Base-by-base conservation (phyloP, 2,888 invertebrate species). In the Beris chalybata region DNA sequence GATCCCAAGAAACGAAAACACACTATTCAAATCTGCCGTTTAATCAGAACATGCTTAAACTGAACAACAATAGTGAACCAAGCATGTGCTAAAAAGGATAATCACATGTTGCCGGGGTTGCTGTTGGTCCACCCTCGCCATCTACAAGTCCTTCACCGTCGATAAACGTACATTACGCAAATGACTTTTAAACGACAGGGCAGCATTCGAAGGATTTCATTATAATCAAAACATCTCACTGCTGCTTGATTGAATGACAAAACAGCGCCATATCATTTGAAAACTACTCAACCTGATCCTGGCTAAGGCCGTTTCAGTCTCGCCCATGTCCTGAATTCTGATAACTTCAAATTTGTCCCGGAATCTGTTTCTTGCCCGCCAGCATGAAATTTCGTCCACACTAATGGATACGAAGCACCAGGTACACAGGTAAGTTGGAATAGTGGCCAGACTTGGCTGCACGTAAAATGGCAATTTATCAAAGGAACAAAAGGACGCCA, bases 51-150 rank as follows among this genome's bases (percentile, higher is more conserved):
- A 69, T 70, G 68, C 70, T 70, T 70, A 68, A 69, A 67, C 68
- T 70, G 70, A 67, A 69, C 66, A 64, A 71, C 71, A 72, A 71
- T 69, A 50, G 67, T 68, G 64, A 57, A 68, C 68, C 30, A 71
- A 72, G 71, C 72, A 71, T 72, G 72, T 72, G 72, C 71, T 71
- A 71, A 71, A 72, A 71, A 72, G 71, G 71, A 72, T 72, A 72
- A 72, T 72, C 71, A 71, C 69, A 68, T 70, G 30, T 54, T 58
- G 48, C 56, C 45, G 22, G n/a, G 29, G 64, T 4, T 53, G 31
- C 6, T 55, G 30, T 31, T 32, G 13, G 30, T 29, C 13, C 30
- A 29, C 22, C 12, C 12, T 53, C 53, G 15, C 22, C 38, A 43
- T 9, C 44, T 12, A 9, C 30, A 3, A 22, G 3, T 22, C 22